Conservation (phyloP, 2,888 invertebrate species). For the Megastigmus dorsalis region DNA sequence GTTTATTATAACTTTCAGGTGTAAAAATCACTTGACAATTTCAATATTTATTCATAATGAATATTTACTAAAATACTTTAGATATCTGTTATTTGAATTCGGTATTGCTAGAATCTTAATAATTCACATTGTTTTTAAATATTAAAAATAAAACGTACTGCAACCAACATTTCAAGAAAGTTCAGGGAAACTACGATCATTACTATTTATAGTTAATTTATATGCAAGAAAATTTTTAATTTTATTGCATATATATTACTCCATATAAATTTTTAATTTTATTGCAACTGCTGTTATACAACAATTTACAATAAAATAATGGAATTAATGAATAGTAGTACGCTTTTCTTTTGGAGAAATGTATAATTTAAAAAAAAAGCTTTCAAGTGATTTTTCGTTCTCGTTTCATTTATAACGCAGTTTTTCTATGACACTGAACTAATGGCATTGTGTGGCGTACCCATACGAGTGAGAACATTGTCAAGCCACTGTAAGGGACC, state of each 20-base stretch:
- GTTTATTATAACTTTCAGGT: background rate
- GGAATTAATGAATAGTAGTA: too few relatives aligned
- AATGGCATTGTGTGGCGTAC: constrained; percentile 97
- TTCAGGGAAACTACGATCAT: too few relatives aligned
- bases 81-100: background rate
- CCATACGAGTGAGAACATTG: constrained; percentile 98
- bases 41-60: too few relatives aligned
- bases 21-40: constrained; percentile 12
- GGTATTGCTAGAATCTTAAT: background rate
- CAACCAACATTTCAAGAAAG: background rate
- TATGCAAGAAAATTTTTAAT: background rate
- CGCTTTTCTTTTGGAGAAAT: too few relatives aligned
- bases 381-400: constrained; percentile 9
- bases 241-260: too few relatives aligned
- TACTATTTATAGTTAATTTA: background rate
- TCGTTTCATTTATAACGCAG: background rate
- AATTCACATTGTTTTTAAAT: background rate
- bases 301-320: too few relatives aligned
- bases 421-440: constrained; percentile 89
- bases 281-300: too few relatives aligned
- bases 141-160: background rate
- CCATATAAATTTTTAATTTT: too few relatives aligned
- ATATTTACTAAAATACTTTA: background rate
- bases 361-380: background rate
- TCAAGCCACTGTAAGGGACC: constrained; percentile 99